Base-by-base conservation (phyloP, 1,140 invertebrate species). In the Atta cephalotes region DNA sequence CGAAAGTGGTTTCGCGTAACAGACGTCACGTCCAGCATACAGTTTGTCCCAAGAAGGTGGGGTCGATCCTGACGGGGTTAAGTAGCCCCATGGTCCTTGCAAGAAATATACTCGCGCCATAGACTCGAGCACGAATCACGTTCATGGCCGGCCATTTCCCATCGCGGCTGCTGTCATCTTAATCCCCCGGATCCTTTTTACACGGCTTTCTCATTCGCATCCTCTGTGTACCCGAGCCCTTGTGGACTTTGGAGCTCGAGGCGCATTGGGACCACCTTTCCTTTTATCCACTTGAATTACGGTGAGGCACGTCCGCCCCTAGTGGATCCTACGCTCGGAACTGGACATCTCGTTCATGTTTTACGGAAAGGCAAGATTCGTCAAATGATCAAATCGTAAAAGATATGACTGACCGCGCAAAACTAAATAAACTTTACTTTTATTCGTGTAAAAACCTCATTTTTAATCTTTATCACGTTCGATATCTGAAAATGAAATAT, bases 201-300 rank as follows among this genome's bases (percentile, higher is more conserved):
- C 90, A 88, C 92, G 86, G 90, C 91, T 92, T 92, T 89, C 90
- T 92, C 91, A 91, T 92, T 88, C 87, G 87, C 88, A 85, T 87
- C 76, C 76, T 87, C 88, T 91, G 78, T 91, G 88, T 91, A 91
- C 90, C 76, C 87, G 87, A 84, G 71, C 76, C 84, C 80, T 90
- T 90, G 89, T 91, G 90, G 90, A 91, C 90, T 88, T 91, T 90
- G 84, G 74, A 76, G 62, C 51, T 85, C 79, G 45, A 66, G 74
- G 65, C 87, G 62, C 71, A 39, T 35, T 76, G 80, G 81, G 63
- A 82, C 81, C 88, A 81, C 86, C 88, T 91, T 91, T 88, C 89
- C 90, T 92, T 91, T 93, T 92, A 93, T 93, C 92, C 92, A 88
- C 89, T 89, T 92, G 92, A 94, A 93, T 93, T 94, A 94, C 93